Percentiles rank a stretch among this genome's conserved stretches.
phyloP scores from a whole-genome alignment of 2,797 vertebrate genomes.

The Chelon auratus region DNA sequence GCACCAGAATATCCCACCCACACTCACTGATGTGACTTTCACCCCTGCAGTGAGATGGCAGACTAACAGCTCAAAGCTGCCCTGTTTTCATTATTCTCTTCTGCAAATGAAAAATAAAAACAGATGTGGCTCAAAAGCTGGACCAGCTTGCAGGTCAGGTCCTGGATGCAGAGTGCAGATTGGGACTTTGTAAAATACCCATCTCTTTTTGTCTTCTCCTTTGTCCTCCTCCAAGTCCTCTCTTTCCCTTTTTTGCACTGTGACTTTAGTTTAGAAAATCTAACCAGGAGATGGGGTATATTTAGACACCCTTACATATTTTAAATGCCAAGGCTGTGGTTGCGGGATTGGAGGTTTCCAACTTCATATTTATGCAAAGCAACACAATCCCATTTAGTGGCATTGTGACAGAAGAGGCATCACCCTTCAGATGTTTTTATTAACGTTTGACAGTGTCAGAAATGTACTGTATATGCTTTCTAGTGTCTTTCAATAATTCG shows the following conservation, averaged over 20 bases:
- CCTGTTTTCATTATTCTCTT: conserved; percentile 58
- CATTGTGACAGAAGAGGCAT: conserved; percentile 19
- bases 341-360: conserved; percentile 38
- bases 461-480: neutral
- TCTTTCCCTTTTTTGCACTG: conserved; percentile 8
- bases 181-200: conserved; percentile 23
- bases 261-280: conserved; percentile 47
- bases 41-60: conserved; percentile 48
- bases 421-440: conserved; percentile 26
- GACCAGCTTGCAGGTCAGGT: conserved; percentile 44
- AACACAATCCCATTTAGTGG: conserved; percentile 1
- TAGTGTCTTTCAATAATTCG: neutral
- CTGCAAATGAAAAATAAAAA: conserved; percentile 63
- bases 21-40: conserved; percentile 47
- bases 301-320: conserved; percentile 54
- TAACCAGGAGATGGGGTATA: conserved; percentile 46
- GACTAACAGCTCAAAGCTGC: conserved; percentile 51
- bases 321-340: conserved; percentile 44
- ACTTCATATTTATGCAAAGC: conserved; percentile 28
- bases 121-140: conserved; percentile 60
- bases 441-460: conserved; percentile 23
- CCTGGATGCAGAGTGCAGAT: conserved; percentile 37
- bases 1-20: conserved; percentile 52
- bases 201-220: conserved; percentile 1
- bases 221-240: conserved; percentile 7